Evolutionary conservation across 2,113 vertebrate genomes (phyloP).

Genomic region (Grallaria varia): DNA sequence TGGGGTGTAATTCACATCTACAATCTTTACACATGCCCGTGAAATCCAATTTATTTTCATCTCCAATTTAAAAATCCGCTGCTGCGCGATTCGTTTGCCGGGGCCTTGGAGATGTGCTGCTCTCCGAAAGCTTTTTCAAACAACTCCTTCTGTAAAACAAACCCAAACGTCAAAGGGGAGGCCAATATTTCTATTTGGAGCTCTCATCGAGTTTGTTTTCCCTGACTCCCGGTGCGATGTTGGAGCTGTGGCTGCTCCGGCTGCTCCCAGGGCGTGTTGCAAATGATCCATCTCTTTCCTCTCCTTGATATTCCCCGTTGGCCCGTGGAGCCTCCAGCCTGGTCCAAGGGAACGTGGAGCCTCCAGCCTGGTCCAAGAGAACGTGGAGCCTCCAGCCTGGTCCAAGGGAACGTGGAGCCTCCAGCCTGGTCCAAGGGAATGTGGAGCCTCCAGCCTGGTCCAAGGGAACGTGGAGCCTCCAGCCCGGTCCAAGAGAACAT

Average conservation of each 20-base stretch:
- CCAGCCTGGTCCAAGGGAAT: neutral
- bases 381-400: neutral
- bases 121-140: neutral
- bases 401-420: neutral
- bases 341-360: neutral
- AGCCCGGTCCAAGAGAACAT: no score
- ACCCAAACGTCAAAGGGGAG: rapidly evolving
- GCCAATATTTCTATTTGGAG: neutral
- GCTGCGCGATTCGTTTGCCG: neutral
- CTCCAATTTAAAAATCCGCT: neutral
- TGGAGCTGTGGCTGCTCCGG: neutral
- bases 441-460: neutral
- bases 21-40: neutral
- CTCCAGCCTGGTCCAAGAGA: neutral
- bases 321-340: neutral
- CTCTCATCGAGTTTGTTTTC: neutral
- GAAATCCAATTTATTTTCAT: neutral
- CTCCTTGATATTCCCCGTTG: neutral
- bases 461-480: neutral
- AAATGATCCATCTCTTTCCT: neutral
- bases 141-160: neutral
- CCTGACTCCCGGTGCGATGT: neutral
- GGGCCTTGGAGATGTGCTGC: neutral
- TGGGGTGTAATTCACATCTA: neutral
- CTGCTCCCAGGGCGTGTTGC: neutral